Base-by-base conservation (phyloP, 2,888 invertebrate species). In the Heteromyza rotundicornis region DNA sequence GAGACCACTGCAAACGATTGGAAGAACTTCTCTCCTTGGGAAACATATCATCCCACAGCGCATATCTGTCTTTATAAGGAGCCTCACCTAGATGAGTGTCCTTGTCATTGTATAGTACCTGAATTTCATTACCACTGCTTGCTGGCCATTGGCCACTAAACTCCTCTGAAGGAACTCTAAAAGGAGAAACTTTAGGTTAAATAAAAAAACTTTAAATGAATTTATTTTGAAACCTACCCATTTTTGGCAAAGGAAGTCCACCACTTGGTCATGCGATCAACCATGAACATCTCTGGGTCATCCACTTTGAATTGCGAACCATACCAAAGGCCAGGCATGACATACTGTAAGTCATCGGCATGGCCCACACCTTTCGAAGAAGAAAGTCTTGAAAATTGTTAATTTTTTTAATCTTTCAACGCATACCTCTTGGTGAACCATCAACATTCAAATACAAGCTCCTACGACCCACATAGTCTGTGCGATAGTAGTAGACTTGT, bases 401-500 rank as follows among this genome's bases (percentile, higher is more conserved):
- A n/a, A n/a, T 27, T 27, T 27, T 27, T 27, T 27, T 7, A 7
- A 27, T 27, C 27, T 27, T 40, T 32, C 12, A 12, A n/a, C 14
- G 14, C 52, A 50, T 24, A 70, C 80, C 79, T 22, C 58, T 51
- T 16, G 69, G 69, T 5, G 82, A 82, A 0, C 85, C 84, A 8
- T 78, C 77, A 0, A 82, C 80, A 57, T 85, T 83, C 59, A 83
- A 79, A 44, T 82, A 84, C 57, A 83, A 74, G 67, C 88, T 87
- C 66, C 84, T 84, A 64, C 86, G 80, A 2, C 89, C 89, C 62
- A 86, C 80, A 72, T 87, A 88, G 23, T 85, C 84, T 69, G 88
- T 88, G 64, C 86, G 81, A 72, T 87, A 87, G 73, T 88, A 89
- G 74, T 84, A 90, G 2, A 89, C 87, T 0, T 63, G 23, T 0